phyloP scores from a whole-genome alignment of 2,113 vertebrate genomes.

The Montifringilla adamsi region DNA sequence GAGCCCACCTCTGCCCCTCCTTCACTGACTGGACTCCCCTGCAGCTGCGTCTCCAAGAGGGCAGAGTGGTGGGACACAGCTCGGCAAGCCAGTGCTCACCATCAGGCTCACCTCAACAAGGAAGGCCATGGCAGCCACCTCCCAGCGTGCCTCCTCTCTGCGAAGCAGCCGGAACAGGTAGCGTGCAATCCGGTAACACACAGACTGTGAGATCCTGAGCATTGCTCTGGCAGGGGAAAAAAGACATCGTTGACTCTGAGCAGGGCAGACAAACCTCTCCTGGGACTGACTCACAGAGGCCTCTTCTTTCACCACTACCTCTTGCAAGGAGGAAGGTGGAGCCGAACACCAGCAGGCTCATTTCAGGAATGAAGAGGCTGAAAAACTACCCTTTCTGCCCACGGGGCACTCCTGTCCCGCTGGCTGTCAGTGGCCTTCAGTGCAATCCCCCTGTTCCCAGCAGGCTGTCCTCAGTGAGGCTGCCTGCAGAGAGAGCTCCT shows the following conservation, averaged over 20 bases:
- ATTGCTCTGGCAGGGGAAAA: not conserved
- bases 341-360: not conserved
- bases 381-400: not conserved
- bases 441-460: too few species aligned
- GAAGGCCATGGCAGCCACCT: not conserved
- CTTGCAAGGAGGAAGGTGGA: not conserved
- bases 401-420: not conserved
- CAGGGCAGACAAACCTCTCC: not conserved
- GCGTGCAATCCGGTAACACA: not conserved
- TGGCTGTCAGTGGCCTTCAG: not conserved
- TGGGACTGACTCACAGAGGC: not conserved
- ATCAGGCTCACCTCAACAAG: not conserved
- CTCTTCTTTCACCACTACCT: not conserved
- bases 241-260: rapidly evolving
- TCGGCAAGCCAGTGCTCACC: not conserved
- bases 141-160: not conserved
- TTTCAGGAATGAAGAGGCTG: not conserved
- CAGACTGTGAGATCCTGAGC: not conserved
- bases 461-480: not conserved
- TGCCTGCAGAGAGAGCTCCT: not conserved
- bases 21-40: not conserved
- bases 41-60: not conserved
- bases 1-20: not conserved
- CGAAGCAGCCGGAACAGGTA: not conserved
- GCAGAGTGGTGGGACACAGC: not conserved